Percentiles rank a stretch among this genome's conserved stretches.
phyloP scores from a whole-genome alignment of 2,113 vertebrate species.

The Archilochus colubris region DNA sequence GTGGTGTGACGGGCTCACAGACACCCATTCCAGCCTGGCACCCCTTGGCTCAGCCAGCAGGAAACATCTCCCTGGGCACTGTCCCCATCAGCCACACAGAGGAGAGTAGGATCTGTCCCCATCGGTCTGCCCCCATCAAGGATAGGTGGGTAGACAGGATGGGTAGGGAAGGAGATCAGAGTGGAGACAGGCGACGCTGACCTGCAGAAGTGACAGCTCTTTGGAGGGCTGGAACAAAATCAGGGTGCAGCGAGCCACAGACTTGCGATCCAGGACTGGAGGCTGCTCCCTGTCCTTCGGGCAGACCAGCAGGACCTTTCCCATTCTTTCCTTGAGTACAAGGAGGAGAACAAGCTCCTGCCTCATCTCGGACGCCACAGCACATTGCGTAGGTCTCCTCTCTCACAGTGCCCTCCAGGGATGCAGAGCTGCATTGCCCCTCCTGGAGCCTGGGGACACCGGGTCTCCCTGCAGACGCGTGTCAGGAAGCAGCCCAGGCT shows the following conservation, averaged over 20 bases:
- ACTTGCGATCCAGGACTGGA: not conserved
- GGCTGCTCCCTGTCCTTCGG: not conserved
- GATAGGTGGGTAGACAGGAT: not conserved
- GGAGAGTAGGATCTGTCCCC: not conserved
- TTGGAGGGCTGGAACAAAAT: not conserved
- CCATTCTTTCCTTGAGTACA: not conserved
- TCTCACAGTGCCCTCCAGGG: not conserved
- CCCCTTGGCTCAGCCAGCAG: not conserved
- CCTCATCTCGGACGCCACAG: not conserved
- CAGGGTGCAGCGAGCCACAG: not conserved
- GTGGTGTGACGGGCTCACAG: not conserved
- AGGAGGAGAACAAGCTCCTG: not conserved
- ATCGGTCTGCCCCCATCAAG: not conserved
- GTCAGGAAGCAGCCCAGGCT: not conserved
- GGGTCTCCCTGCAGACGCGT: not conserved
- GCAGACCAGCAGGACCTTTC: not conserved
- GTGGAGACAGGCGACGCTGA: not conserved
- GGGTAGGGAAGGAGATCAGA: fast-evolving
- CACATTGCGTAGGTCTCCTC: not conserved
- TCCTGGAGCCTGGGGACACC: not conserved
- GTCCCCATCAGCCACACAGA: not conserved
- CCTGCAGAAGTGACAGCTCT: not conserved
- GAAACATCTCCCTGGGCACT: not conserved
- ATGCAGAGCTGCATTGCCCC: not conserved
- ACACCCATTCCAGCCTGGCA: not conserved